Evolutionary conservation across 2,888 invertebrate genomes (phyloP).

Genomic region (Hydroisotoma schaefferi): DNA sequence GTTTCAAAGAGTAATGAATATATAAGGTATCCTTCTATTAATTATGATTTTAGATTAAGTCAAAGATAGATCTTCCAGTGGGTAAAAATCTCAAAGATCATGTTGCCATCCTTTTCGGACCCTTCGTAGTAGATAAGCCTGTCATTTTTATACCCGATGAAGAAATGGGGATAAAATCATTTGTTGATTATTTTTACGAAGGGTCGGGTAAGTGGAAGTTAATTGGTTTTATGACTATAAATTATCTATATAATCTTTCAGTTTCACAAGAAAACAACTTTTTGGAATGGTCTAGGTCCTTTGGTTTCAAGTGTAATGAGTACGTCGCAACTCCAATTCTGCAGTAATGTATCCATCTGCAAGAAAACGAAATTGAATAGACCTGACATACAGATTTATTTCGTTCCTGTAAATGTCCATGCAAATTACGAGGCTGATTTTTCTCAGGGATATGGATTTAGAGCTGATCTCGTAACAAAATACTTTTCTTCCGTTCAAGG

Average conservation of each 20-base stretch:
- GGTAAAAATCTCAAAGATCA: slow-evolving; percentile 46
- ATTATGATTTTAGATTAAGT: slow-evolving; percentile 40
- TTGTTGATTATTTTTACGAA: slow-evolving; percentile 32
- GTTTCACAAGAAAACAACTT: no score
- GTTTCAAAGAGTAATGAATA: no score
- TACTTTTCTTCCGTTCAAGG: slow-evolving; percentile 23
- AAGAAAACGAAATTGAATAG: background rate
- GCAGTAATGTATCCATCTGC: no score
- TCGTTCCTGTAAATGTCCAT: slow-evolving; percentile 5
- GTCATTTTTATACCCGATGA: slow-evolving; percentile 31
- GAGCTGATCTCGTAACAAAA: background rate
- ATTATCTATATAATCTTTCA: no score
- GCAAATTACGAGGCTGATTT: slow-evolving; percentile 19
- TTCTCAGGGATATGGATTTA: background rate
- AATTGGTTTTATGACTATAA: slow-evolving; percentile 1
- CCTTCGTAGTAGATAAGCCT: slow-evolving; percentile 28
- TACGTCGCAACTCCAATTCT: no score
- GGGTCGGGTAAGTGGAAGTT: slow-evolving; percentile 31
- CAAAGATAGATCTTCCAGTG: slow-evolving; percentile 38
- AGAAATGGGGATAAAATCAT: slow-evolving; percentile 28
- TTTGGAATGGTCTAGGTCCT: no score
- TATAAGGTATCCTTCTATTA: no score
- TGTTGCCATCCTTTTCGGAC: slow-evolving; percentile 10
- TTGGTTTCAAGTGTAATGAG: no score
- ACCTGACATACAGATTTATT: background rate